Conservation (phyloP, 37 sponge, comb jelly and placozoan species). For the Lycopodina hypogea region DNA sequence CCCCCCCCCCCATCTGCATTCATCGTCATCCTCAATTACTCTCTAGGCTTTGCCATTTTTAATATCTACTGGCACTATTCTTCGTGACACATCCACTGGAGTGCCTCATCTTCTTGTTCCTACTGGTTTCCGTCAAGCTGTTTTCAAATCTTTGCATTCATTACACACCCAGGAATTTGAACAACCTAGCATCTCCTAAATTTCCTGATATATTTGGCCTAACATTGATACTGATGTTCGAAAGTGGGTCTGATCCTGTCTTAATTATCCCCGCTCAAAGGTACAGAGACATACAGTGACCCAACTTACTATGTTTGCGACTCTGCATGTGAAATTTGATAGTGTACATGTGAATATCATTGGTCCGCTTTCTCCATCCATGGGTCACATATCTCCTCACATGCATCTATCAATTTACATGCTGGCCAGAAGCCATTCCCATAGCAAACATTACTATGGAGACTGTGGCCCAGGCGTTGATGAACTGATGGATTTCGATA, state of each 20-base stretch:
- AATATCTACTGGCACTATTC: slow-evolving; percentile 1
- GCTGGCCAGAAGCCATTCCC: too few relatives aligned
- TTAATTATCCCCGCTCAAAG: slow-evolving; percentile 46
- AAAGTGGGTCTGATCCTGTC: slow-evolving; percentile 46
- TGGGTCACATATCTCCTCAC: too few relatives aligned
- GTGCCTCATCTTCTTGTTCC: slow-evolving; percentile 45
- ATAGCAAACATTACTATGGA: too few relatives aligned
- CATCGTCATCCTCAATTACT: slow-evolving; percentile 6
- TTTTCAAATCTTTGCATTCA: slow-evolving; percentile 10
- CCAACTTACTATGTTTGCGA: slow-evolving; percentile 37
- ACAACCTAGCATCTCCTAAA: slow-evolving; percentile 42
- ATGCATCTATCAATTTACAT: too few relatives aligned
- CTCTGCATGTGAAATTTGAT: slow-evolving; percentile 50
- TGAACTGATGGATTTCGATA: too few relatives aligned
- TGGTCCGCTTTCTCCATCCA: slow-evolving; percentile 55
- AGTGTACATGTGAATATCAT: slow-evolving; percentile 56
- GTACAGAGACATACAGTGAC: slow-evolving; percentile 47
- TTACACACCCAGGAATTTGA: slow-evolving; percentile 21
- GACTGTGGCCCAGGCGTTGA: too few relatives aligned
- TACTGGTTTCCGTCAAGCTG: slow-evolving; percentile 12
- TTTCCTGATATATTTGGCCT: slow-evolving; percentile 51
- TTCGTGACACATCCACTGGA: slow-evolving; percentile 48
- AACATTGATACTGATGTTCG: slow-evolving; percentile 44
- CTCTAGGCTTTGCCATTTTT: slow-evolving; percentile 29
- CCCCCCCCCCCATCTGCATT: neutral